phyloP scores from a whole-genome alignment of 53 echinoderm and acorn worm genomes.

The Paracentrotus lividus region DNA sequence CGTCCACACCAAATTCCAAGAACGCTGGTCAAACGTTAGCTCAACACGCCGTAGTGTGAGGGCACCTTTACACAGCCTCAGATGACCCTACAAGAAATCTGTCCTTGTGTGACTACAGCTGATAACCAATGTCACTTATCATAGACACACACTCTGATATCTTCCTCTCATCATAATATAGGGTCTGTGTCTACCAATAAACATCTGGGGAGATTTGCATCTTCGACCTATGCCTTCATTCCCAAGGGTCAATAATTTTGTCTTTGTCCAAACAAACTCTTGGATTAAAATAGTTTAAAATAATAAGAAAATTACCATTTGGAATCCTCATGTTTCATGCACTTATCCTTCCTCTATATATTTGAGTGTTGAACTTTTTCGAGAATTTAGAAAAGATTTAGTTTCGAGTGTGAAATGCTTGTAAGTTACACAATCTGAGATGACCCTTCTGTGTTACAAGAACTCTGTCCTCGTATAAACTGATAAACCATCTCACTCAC shows the following conservation, averaged over 20 bases:
- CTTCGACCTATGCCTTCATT: too few species aligned
- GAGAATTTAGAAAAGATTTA: neutral
- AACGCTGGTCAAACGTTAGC: too few species aligned
- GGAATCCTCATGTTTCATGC: too few species aligned
- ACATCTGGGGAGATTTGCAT: neutral
- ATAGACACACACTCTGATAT: neutral
- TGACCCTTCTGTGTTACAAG: neutral
- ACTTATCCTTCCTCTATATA: too few species aligned
- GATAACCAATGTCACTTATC: neutral
- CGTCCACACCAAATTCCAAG: too few species aligned
- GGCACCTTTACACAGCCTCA: neutral
- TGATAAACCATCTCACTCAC: conserved; percentile 10
- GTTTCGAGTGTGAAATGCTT: neutral
- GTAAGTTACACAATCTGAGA: neutral
- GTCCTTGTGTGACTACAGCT: neutral
- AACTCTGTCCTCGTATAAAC: neutral
- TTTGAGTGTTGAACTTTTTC: neutral
- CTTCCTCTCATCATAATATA: neutral
- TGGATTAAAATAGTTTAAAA: too few species aligned
- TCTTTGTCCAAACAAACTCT: too few species aligned
- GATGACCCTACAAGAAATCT: neutral
- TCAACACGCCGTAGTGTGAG: too few species aligned
- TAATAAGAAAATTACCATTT: too few species aligned
- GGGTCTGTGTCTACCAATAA: neutral
- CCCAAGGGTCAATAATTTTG: too few species aligned